phyloP scores from a whole-genome alignment of 2,113 vertebrate species.

The Lasiurus borealis region DNA sequence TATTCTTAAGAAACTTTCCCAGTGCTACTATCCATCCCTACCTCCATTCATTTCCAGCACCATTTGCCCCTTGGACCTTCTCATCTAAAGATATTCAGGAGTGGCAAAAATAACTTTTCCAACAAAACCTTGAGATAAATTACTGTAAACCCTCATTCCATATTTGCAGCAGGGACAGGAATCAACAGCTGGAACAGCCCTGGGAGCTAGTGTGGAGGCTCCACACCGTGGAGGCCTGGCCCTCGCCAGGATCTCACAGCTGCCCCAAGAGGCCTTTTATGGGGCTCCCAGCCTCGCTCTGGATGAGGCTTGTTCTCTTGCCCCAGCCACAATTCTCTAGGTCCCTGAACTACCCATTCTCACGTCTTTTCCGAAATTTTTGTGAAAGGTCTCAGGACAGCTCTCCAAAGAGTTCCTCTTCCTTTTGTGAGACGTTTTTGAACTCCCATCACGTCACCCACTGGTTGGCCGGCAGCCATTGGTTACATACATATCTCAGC shows the following conservation, averaged over 20 bases:
- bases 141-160: background rate
- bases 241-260: fast-evolving
- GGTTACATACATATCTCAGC: background rate
- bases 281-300: background rate
- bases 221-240: fast-evolving
- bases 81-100: constrained; percentile 50
- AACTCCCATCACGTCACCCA: background rate
- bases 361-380: background rate
- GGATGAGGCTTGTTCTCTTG: background rate
- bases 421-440: background rate
- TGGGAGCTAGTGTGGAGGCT: background rate
- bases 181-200: background rate
- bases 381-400: background rate
- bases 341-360: background rate
- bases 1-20: background rate
- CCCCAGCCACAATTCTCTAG: fast-evolving
- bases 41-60: constrained; percentile 18
- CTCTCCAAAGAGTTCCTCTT: background rate
- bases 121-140: background rate
- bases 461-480: background rate
- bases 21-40: background rate
- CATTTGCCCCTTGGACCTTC: constrained; percentile 30
- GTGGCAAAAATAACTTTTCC: constrained; percentile 31
- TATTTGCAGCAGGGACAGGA: background rate
- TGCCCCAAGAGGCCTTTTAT: background rate